Base-by-base conservation (phyloP, 1,140 invertebrate species). In the Coelopa frigida region DNA sequence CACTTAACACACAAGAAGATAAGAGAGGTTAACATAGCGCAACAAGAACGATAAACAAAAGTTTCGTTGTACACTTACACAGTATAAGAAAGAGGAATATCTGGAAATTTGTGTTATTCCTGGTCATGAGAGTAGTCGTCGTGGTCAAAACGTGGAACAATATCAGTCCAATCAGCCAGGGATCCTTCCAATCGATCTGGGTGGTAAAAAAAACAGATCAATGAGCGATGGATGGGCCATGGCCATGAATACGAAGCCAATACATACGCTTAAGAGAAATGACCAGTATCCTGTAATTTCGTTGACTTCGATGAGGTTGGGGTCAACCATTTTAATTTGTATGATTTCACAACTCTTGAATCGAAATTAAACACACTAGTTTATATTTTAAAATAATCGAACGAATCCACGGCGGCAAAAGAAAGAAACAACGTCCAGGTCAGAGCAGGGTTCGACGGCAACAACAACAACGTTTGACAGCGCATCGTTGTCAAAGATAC, bases 131-230 rank as follows among this genome's bases (percentile, higher is more conserved):
- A 22, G 85, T 85, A 38, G 82, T 84, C 53, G 86, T 74, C 37
- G 86, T 89, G 6, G 89, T 77, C 24, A 82, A 68, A 33, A 89
- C 66, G 60, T 92, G 88, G 63, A 88, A 83, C 23, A 77, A 72
- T 45, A 90, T 64, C 4, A 91, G 61, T 14, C 78, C 79, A 42
- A 87, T 83, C 10, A 91, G 73, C 86, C 87, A 89, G 33, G 88
- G 87, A 72, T 92, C 89, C 52, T 77, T 75, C 87, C 87, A 92
- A 62, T 92, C 87, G 64, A 91, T 87, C 89, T 91, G 71, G n/a
- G n/a, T n/a, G n/a, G n/a, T n/a, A 39, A 81, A 80, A 24, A 59
- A 49, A 23, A 20, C 32, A 48, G 47, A 11, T 18, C 7, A 3
- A n/a, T 12, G n/a, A n/a, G n/a, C n/a, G n/a, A n/a, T 41, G 39